Conservation (phyloP, 2,797 vertebrate species). For the Artibeus lituratus region DNA sequence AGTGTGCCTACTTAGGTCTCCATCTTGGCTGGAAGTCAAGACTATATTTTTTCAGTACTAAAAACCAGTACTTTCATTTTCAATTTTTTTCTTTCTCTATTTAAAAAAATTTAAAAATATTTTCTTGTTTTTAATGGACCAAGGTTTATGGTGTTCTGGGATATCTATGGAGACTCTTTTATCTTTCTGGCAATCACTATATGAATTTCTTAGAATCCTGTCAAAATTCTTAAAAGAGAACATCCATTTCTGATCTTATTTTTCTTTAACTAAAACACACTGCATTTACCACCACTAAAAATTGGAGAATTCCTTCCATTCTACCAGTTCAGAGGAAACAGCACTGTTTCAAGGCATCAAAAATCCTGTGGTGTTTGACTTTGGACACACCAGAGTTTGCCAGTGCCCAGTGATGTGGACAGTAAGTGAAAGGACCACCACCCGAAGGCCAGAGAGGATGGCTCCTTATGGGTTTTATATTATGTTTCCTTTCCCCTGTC, state of each 20-base stretch:
- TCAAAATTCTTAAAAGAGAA: not conserved
- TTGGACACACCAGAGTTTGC: not conserved
- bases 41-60: not conserved
- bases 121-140: not conserved
- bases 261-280: not conserved
- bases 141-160: not conserved
- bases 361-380: not conserved
- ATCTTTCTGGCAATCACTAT: not conserved
- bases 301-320: not conserved
- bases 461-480: not conserved
- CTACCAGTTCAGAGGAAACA: not conserved
- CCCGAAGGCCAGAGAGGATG: not conserved
- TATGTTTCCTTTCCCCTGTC: not conserved
- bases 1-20: too few relatives aligned
- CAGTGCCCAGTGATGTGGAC: too few relatives aligned
- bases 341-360: not conserved
- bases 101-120: not conserved
- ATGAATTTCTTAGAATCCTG: not conserved
- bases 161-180: not conserved
- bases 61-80: not conserved
- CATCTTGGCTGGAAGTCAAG: too few relatives aligned
- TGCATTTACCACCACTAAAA: not conserved
- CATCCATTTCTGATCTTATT: not conserved
- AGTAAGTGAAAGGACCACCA: not conserved
- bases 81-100: not conserved